Evolutionary conservation across 2,888 invertebrate genomes (phyloP).

Genomic region (Acleris laterana): DNA sequence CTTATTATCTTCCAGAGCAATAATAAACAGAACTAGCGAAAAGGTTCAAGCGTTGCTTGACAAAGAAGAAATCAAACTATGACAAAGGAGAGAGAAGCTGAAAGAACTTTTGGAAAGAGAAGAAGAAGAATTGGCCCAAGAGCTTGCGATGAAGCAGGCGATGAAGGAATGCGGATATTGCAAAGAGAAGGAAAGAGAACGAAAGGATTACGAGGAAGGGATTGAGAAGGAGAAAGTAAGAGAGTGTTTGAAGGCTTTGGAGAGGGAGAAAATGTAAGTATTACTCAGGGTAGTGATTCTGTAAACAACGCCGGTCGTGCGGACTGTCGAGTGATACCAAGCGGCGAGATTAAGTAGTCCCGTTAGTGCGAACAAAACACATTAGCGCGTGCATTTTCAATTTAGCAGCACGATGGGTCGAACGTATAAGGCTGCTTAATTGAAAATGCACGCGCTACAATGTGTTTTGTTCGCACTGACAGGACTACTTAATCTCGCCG

Average conservation of each 20-base stretch:
- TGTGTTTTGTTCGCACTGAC: too few species aligned
- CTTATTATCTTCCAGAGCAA: slow-evolving; percentile 53
- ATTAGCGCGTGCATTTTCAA: too few species aligned
- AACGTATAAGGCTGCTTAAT: too few species aligned
- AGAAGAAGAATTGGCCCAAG: slow-evolving; percentile 57
- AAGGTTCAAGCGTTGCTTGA: slow-evolving; percentile 64
- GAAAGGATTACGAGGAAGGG: slow-evolving; percentile 56
- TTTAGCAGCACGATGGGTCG: too few species aligned
- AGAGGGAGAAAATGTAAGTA: slow-evolving; percentile 74
- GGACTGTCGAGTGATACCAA: too few species aligned
- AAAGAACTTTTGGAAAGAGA: slow-evolving; percentile 60
- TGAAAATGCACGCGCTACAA: too few species aligned
- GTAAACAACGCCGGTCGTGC: too few species aligned
- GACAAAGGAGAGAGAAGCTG: slow-evolving; percentile 69
- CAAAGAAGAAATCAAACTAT: slow-evolving; percentile 66
- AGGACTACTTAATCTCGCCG: too few species aligned
- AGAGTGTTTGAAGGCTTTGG: slow-evolving; percentile 70
- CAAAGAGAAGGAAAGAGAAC: slow-evolving; percentile 56
- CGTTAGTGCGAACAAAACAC: too few species aligned
- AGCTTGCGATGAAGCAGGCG: slow-evolving; percentile 56
- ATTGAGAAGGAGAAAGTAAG: slow-evolving; percentile 66
- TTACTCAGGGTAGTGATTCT: too few species aligned
- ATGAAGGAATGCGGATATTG: slow-evolving; percentile 64
- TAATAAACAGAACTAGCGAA: slow-evolving; percentile 67
- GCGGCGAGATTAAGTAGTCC: too few species aligned